Base-by-base conservation (phyloP, 2,888 invertebrate species). In the Neelides folsomi region DNA sequence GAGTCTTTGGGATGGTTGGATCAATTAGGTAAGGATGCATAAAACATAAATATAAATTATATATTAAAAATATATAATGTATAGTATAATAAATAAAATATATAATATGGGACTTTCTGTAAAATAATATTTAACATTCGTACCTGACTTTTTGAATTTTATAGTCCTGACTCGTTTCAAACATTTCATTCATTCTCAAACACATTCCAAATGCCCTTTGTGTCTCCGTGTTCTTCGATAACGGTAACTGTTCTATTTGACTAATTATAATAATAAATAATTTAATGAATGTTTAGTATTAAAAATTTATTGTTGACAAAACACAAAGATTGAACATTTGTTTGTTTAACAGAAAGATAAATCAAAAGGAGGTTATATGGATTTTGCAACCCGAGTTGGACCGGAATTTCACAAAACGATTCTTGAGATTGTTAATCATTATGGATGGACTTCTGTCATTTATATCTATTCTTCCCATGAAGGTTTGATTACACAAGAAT, bases 391-490 rank as follows among this genome's bases (percentile, higher is more conserved):
- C 67, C 87, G 88, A 71, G 83, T 97, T 82, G 79, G 92, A 57
- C 95, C 97, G 35, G 87, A 94, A 72, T 92, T 93, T 72, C 89
- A 93, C 71, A 83, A 83, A 67, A 93, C 95, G 49, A 85, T 97
- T 68, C 85, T 93, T 62, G 94, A 94, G 72, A 85, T 93, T 53
- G 88, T 97, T 66, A 78, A 83, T 60, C 83, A 86, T 72, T 95
- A 95, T 71, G 84, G 82, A 41, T 93, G 92, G 92, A 79, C 79
- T 65, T 81, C 82, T 68, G 81, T 92, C 62, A 86, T 90, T 67
- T 90, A 88, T 72, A 76, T 93, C 64, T 90, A 89, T 71, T 87
- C 89, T 70, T 86, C 87, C 1, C 86, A 89, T 67, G 87, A 89
- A 67, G 88, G 89, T 88, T 15, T 16, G 42, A 10, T 7, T 7